These are phyloP conservation scores for Parnassius smintheus DNA, from an alignment of 2,888 invertebrate genomes.

Conservation along the genomic window DNA sequence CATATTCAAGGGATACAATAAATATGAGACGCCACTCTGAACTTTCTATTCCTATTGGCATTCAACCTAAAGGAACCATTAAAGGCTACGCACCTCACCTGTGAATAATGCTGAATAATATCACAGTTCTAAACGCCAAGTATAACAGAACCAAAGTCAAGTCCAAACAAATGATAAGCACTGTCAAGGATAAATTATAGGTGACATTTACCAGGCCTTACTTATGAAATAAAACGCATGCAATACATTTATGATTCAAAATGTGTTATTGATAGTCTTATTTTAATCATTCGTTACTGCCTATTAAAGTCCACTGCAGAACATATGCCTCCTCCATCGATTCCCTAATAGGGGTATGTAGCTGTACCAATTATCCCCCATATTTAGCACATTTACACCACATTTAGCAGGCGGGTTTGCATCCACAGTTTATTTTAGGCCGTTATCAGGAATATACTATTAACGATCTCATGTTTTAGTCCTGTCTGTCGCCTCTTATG, in stretches of 20 bases:
- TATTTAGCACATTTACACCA: too few relatives aligned
- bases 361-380: too few relatives aligned
- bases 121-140: constrained; percentile 14
- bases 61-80: constrained; percentile 21
- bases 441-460: too few relatives aligned
- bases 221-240: background rate
- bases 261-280: too few relatives aligned
- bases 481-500: too few relatives aligned
- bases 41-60: constrained; percentile 24
- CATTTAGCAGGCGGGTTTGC: too few relatives aligned
- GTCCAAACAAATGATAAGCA: constrained; percentile 11
- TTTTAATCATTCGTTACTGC: too few relatives aligned
- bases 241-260: background rate
- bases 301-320: too few relatives aligned
- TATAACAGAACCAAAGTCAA: constrained; percentile 14
- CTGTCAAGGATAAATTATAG: constrained; percentile 17
- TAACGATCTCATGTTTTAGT: too few relatives aligned
- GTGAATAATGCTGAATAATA: constrained; percentile 20
- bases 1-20: constrained; percentile 23
- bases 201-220: constrained; percentile 7
- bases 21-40: constrained; percentile 19
- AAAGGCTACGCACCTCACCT: constrained; percentile 12
- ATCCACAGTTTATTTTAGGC: too few relatives aligned
- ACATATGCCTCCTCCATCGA: too few relatives aligned
- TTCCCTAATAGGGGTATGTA: too few relatives aligned